phyloP scores from a whole-genome alignment of 2,797 vertebrate genomes.

The Channa striata region DNA sequence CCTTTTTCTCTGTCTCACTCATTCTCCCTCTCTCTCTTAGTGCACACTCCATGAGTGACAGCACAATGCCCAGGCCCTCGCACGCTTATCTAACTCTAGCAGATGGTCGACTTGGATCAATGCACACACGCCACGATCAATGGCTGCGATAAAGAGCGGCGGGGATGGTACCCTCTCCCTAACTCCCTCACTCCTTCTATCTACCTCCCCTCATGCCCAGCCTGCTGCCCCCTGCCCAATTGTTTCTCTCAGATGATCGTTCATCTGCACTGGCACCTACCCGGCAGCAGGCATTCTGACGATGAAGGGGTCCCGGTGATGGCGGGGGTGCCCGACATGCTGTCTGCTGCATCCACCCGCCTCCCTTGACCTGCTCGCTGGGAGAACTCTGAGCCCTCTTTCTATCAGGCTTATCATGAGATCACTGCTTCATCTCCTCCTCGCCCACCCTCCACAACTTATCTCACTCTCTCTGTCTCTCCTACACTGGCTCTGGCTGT shows the following conservation, averaged over 20 bases:
- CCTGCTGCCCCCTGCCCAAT: conserved; percentile 83
- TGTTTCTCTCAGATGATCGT: conserved; percentile 78
- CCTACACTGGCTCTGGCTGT: conserved; percentile 60
- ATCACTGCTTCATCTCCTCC: conserved; percentile 81
- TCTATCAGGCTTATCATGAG: conserved; percentile 83
- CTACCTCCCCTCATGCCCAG: conserved; percentile 83
- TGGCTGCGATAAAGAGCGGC: conserved; percentile 99
- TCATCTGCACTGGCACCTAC: conserved; percentile 82
- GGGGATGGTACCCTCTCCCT: conserved; percentile 95
- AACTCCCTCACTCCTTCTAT: conserved; percentile 79
- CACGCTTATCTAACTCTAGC: conserved; percentile 99
- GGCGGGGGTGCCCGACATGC: conserved; percentile 66
- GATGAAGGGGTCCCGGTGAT: conserved; percentile 67
- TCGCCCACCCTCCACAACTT: conserved; percentile 76
- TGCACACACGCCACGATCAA: conserved; percentile 99
- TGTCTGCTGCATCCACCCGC: conserved; percentile 70
- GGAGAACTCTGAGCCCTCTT: conserved; percentile 76
- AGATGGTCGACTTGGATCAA: conserved; percentile 99
- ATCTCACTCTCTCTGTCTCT: conserved; percentile 73
- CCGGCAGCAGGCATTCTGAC: conserved; percentile 62
- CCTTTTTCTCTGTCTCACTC: conserved; percentile 86
- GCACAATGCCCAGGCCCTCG: conserved; percentile 99
- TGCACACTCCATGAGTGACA: conserved; percentile 95
- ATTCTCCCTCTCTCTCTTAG: conserved; percentile 81
- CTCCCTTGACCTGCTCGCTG: conserved; percentile 69